phyloP scores from a whole-genome alignment of 2,888 invertebrate species.

The Leptinotarsa rubiginosa region DNA sequence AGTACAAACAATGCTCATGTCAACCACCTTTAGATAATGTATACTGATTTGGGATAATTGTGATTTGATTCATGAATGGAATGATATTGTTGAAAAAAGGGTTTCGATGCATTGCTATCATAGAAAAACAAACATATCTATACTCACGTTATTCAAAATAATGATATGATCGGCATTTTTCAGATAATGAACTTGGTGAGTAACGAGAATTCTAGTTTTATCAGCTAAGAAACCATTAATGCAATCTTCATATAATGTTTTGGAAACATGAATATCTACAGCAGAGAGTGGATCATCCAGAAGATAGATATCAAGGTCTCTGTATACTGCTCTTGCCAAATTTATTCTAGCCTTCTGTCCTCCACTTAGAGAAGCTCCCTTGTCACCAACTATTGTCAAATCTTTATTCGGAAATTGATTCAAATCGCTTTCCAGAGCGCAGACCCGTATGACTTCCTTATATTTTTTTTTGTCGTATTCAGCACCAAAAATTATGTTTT shows the following conservation, averaged over 20 bases:
- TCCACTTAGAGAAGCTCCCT: slow-evolving; percentile 82
- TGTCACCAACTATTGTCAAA: slow-evolving; percentile 83
- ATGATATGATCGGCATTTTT: slow-evolving; percentile 76
- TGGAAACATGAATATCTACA: slow-evolving; percentile 84
- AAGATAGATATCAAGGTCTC: slow-evolving; percentile 82
- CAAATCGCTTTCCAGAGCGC: slow-evolving; percentile 79
- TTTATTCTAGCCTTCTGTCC: slow-evolving; percentile 84
- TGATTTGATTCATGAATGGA: too few species aligned
- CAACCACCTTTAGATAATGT: too few species aligned
- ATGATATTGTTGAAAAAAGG: neutral
- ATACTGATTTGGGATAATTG: too few species aligned
- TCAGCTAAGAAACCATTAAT: slow-evolving; percentile 75
- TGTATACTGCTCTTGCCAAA: slow-evolving; percentile 76
- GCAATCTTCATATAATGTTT: slow-evolving; percentile 83
- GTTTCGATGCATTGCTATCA: neutral
- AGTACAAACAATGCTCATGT: too few species aligned
- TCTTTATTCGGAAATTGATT: slow-evolving; percentile 79
- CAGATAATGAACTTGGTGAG: slow-evolving; percentile 86
- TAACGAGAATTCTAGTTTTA: slow-evolving; percentile 82
- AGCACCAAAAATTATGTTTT: slow-evolving; percentile 87
- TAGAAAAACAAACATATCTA: neutral
- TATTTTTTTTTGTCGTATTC: slow-evolving; percentile 73
- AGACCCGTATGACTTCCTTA: slow-evolving; percentile 71
- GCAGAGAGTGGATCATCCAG: slow-evolving; percentile 88
- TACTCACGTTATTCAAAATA: slow-evolving; percentile 72